phyloP scores from a whole-genome alignment of 2,888 invertebrate species.

The Dynastes grantii region DNA sequence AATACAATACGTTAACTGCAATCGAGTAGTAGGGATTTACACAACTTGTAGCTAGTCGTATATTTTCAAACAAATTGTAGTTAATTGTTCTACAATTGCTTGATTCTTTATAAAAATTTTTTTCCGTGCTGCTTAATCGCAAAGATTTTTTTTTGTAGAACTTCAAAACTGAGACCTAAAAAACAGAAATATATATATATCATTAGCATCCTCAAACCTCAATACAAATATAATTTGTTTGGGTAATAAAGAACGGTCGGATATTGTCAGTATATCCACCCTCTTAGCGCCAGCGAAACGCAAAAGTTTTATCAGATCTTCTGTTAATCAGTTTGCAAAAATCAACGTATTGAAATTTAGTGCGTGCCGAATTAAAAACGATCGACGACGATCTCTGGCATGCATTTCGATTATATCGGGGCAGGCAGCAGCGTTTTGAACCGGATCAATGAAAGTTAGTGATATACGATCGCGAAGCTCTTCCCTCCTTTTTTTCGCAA shows the following conservation, averaged over 20 bases:
- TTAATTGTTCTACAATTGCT: too few relatives aligned
- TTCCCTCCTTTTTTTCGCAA: background rate
- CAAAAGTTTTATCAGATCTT: constrained; percentile 2
- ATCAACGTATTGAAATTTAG: background rate
- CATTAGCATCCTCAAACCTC: background rate
- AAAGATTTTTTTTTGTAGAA: background rate
- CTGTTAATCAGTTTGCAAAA: background rate
- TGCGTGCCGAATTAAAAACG: constrained; percentile 17
- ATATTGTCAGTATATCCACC: background rate
- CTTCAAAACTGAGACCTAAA: background rate
- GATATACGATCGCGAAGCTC: background rate
- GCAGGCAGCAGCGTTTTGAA: background rate
- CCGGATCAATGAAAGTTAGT: constrained; percentile 6
- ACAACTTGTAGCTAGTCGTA: too few relatives aligned
- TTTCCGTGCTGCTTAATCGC: background rate
- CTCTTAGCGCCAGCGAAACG: background rate
- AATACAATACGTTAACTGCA: too few relatives aligned
- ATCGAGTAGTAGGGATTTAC: too few relatives aligned
- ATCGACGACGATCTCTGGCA: background rate
- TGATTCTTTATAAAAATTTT: too few relatives aligned
- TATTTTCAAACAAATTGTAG: too few relatives aligned
- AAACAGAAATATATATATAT: background rate
- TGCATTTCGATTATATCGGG: constrained; percentile 13
- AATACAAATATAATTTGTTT: background rate
- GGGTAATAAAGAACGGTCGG: background rate